Base-by-base conservation (phyloP, 2,113 vertebrate genomes). In the Callionymus lyra region DNA sequence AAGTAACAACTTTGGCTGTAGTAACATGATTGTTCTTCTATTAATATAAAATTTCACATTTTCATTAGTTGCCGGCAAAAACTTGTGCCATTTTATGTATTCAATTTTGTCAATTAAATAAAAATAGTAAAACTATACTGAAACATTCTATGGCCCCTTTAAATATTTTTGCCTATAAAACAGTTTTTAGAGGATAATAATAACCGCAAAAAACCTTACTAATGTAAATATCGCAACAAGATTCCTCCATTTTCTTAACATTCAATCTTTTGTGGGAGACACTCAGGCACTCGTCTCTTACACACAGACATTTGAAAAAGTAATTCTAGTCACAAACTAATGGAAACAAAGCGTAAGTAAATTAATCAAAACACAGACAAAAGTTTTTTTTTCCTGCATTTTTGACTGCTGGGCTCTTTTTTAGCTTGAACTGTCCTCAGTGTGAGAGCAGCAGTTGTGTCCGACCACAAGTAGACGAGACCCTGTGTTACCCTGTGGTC, bases 341-440 rank as follows among this genome's bases (percentile, higher is more conserved):
- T 12, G 17, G 11, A 19, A 39, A 59, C 36, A 49, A 40, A 56
- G 34, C n/a, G 37, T 57, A 31, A 49, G 38, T 49, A 39, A 72
- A 54, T 27, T 27, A 27, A 47, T 40, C 58, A 58, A 73, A 27
- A 5, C 45, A 32, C n/a, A 44, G 45, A 61, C 59, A 66, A 76
- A 65, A 19, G 62, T 65, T 42, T 68, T 31, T 70, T 68, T 79
- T 76, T 42, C 59, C 55, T 67, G 69, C 73, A 62, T 86, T 87
- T 87, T 85, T 85, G 83, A 86, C 82, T 77, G 74, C 81, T 87
- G 84, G 83, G 84, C 82, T 84, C 74, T 67, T 75, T 27, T 27
- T 27, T 27, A 65, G 62, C 79, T 83, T 82, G 77, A 81, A 80
- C 76, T 16, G 39, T 12, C 37, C 51, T 61, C 38, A 18, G 72